These are phyloP conservation scores for Spinibarbus caldwelli DNA, from an alignment of 2,797 vertebrate genomes.

Conservation along the genomic window DNA sequence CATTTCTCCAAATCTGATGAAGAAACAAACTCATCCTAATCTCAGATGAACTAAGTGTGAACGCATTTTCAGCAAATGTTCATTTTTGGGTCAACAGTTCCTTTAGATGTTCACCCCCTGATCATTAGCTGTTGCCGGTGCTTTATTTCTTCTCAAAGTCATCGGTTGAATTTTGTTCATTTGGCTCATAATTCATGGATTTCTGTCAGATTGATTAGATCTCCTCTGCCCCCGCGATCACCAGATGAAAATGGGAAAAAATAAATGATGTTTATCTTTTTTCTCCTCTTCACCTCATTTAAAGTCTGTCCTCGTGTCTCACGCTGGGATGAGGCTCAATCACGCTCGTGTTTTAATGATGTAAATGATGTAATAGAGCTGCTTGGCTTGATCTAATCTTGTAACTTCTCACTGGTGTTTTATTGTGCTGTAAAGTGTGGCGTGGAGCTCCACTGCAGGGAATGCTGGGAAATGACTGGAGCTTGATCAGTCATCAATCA, in stretches of 20 bases:
- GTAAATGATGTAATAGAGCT: neutral
- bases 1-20: too few relatives aligned
- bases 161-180: neutral
- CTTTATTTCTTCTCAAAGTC: neutral
- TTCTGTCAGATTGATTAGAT: neutral
- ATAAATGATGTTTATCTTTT: constrained; percentile 28
- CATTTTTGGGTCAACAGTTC: too few relatives aligned
- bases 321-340: neutral
- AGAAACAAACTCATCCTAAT: too few relatives aligned
- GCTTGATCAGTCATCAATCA: neutral
- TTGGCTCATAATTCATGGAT: neutral
- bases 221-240: neutral
- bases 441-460: neutral
- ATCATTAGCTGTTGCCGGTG: neutral
- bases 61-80: too few relatives aligned
- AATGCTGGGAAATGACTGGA: neutral
- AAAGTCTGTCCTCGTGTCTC: neutral
- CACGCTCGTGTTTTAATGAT: neutral
- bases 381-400: neutral
- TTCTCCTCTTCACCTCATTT: neutral
- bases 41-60: too few relatives aligned
- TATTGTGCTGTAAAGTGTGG: too few relatives aligned
- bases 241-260: constrained; percentile 15
- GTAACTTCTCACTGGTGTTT: neutral
- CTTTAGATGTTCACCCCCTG: too few relatives aligned